phyloP scores from a whole-genome alignment of 2,888 invertebrate species.

The Disparrhopalites patrizii region DNA sequence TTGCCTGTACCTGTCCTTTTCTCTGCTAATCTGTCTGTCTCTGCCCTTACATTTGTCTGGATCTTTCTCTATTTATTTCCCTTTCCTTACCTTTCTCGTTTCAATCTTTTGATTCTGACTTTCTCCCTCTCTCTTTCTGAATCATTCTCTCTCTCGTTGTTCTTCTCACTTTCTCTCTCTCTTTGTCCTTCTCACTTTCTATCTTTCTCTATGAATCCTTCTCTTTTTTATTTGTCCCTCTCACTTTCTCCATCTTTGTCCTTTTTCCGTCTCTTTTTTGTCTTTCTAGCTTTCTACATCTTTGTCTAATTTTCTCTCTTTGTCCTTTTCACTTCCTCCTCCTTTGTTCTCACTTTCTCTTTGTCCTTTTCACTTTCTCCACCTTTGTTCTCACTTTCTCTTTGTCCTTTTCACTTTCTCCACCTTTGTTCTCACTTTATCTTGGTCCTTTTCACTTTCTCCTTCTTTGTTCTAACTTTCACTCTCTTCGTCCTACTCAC shows the following conservation, averaged over 20 bases:
- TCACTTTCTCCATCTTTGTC: no score
- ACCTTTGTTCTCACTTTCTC: neutral
- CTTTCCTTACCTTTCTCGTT: neutral
- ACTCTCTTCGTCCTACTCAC: neutral
- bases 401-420: neutral
- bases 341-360: no score
- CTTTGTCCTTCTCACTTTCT: neutral
- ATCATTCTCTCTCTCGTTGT: neutral
- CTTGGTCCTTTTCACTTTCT: neutral
- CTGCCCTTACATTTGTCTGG: no score
- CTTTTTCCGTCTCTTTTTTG: neutral
- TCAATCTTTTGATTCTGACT: neutral
- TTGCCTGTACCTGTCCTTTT: neutral
- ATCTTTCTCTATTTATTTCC: no score
- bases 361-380: neutral
- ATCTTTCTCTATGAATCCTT: neutral
- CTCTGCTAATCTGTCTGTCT: no score
- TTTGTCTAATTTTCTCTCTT: no score
- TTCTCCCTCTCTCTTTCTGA: neutral
- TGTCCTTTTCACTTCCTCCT: no score
- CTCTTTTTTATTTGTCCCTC: neutral
- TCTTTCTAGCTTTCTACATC: no score
- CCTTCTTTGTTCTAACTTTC: neutral
- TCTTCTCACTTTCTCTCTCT: neutral
- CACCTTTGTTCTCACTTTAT: neutral